These are phyloP conservation scores for Origma solitaria DNA, from an alignment of 2,113 vertebrate species.

Conservation along the genomic window DNA sequence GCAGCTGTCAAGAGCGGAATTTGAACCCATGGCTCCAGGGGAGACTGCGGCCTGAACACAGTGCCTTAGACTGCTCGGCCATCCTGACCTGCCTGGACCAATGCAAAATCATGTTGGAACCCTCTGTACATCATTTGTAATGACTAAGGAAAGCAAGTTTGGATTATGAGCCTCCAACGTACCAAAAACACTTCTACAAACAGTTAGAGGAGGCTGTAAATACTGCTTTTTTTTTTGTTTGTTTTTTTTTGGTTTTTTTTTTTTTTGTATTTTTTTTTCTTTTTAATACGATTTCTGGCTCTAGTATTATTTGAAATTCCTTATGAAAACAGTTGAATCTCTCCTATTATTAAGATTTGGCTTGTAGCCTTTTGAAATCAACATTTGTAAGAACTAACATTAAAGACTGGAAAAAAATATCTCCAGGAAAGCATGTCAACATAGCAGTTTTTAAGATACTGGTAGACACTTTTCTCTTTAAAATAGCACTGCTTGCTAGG, in stretches of 20 bases:
- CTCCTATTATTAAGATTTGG: not conserved
- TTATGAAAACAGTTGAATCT: not conserved
- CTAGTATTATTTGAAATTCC: not conserved
- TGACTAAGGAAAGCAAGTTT: not conserved
- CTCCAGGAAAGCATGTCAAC: not conserved
- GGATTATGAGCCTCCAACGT: not conserved
- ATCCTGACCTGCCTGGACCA: slow-evolving; percentile 18
- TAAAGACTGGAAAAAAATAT: not conserved
- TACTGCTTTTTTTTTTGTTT: not conserved
- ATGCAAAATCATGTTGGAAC: not conserved
- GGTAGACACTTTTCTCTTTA: not conserved
- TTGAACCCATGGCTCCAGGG: slow-evolving; percentile 62
- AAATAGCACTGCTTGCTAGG: not conserved
- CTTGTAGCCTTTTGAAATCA: not conserved
- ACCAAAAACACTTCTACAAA: not conserved
- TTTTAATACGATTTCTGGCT: not conserved
- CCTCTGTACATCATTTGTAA: not conserved
- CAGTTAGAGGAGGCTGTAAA: not conserved
- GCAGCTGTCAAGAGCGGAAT: not conserved
- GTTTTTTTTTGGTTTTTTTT: not conserved
- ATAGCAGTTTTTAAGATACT: not conserved
- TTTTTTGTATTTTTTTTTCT: not conserved
- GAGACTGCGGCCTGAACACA: slow-evolving; percentile 70
- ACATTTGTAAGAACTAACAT: not conserved
- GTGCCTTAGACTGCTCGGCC: slow-evolving; percentile 72